Evolutionary conservation across 2,888 invertebrate genomes (phyloP).

Genomic region (Litoditis marina): DNA sequence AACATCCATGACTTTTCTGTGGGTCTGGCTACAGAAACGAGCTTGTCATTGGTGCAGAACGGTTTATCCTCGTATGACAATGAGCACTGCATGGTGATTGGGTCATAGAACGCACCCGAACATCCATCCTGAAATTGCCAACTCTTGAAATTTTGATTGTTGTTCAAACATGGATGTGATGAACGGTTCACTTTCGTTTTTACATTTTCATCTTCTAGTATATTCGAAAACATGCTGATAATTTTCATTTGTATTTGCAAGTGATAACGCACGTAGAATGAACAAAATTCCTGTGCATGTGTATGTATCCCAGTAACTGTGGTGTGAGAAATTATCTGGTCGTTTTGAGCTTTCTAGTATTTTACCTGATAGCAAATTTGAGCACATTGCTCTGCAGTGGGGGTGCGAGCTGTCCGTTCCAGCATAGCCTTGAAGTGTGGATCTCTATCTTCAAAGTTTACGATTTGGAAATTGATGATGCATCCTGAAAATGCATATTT

Average conservation of each 20-base stretch:
- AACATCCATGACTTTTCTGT: constrained; percentile 45
- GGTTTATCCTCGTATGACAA: constrained; percentile 51
- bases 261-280: too few species aligned
- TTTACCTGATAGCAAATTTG: constrained; percentile 50
- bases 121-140: constrained; percentile 45
- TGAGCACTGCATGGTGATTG: constrained; percentile 34
- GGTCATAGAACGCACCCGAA: constrained; percentile 47
- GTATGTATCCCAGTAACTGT: too few species aligned
- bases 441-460: constrained; percentile 33
- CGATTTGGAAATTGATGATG: constrained; percentile 48
- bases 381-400: constrained; percentile 47
- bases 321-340: too few species aligned
- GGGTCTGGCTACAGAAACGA: constrained; percentile 28
- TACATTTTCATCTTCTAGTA: too few species aligned
- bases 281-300: too few species aligned
- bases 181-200: too few species aligned
- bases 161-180: neutral
- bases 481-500: constrained; percentile 30
- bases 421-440: constrained; percentile 44
- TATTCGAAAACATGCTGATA: too few species aligned
- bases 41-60: constrained; percentile 33
- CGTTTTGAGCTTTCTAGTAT: too few species aligned
- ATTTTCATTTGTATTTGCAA: too few species aligned
- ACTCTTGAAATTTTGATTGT: neutral
- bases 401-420: constrained; percentile 31